Conservation (phyloP, 2,113 vertebrate genomes). For the Peromyscus californicus region DNA sequence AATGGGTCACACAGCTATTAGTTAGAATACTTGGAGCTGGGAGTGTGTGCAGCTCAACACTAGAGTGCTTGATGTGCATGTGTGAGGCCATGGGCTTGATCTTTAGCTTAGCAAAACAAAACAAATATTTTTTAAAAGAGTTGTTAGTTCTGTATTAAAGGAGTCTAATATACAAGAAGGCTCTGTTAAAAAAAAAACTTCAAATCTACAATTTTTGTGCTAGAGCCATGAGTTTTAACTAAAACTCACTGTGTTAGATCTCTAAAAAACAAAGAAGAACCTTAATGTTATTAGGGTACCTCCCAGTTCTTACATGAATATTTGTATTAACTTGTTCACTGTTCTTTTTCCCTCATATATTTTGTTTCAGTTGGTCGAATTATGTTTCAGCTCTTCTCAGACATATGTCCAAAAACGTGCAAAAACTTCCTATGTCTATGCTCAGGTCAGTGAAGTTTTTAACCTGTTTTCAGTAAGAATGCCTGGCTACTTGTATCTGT, state of each 20-base stretch:
- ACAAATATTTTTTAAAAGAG: neutral
- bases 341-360: slow-evolving; percentile 8
- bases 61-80: neutral
- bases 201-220: neutral
- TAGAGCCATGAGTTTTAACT: neutral
- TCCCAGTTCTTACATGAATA: neutral
- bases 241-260: neutral
- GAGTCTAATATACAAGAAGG: neutral
- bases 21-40: neutral
- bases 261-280: neutral
- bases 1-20: neutral
- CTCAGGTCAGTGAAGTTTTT: slow-evolving; percentile 91
- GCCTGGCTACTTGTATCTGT: slow-evolving; percentile 15
- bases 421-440: slow-evolving; percentile 99
- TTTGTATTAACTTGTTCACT: slow-evolving; percentile 33
- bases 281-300: neutral
- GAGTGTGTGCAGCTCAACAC: neutral
- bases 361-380: slow-evolving; percentile 95
- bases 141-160: neutral
- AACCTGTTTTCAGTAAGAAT: slow-evolving; percentile 45
- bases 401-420: slow-evolving; percentile 98
- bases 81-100: neutral
- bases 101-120: neutral
- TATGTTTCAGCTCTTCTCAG: slow-evolving; percentile 98
- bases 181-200: neutral